These are phyloP conservation scores for Ormyrus rosae DNA, from an alignment of 2,888 invertebrate genomes.

Conservation along the genomic window DNA sequence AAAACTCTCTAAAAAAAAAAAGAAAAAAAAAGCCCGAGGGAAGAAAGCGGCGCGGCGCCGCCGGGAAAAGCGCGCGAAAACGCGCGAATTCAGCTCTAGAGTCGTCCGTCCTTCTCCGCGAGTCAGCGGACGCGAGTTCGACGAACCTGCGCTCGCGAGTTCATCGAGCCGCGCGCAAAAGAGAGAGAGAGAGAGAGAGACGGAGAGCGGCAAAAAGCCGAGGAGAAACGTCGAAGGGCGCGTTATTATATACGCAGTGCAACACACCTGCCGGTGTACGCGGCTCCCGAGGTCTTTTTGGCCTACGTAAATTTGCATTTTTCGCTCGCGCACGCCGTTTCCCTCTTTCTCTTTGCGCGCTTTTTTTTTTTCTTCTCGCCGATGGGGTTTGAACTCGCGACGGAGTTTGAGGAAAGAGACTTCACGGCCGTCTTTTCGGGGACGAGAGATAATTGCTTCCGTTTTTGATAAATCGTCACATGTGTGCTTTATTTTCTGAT, in stretches of 20 bases:
- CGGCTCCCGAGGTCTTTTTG: background rate
- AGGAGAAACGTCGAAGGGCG: constrained; percentile 47
- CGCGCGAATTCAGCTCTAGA: constrained; percentile 51
- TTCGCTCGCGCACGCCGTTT: background rate
- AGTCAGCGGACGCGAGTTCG: constrained; percentile 53
- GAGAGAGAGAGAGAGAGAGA: constrained; percentile 1
- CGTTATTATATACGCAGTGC: background rate
- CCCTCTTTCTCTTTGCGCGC: constrained; percentile 13
- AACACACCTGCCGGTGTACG: constrained; percentile 19
- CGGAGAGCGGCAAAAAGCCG: constrained; percentile 19
- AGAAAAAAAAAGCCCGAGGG: constrained; percentile 1
- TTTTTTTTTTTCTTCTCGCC: constrained; percentile 8
- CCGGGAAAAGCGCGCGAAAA: constrained; percentile 23
- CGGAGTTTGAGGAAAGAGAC: too few relatives aligned
- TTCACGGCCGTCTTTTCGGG: background rate
- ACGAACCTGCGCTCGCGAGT: constrained; percentile 52
- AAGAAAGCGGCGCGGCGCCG: constrained; percentile 1
- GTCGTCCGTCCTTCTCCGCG: background rate
- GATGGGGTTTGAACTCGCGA: background rate
- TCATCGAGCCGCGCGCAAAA: constrained; percentile 28
- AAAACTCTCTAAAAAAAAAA: constrained; percentile 6
- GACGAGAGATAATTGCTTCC: constrained; percentile 10
- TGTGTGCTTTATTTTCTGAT: background rate
- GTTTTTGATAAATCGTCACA: constrained; percentile 22
- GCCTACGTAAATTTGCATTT: constrained; percentile 42